Conservation (phyloP, 2,113 vertebrate genomes). For the Myiopsitta monachus region DNA sequence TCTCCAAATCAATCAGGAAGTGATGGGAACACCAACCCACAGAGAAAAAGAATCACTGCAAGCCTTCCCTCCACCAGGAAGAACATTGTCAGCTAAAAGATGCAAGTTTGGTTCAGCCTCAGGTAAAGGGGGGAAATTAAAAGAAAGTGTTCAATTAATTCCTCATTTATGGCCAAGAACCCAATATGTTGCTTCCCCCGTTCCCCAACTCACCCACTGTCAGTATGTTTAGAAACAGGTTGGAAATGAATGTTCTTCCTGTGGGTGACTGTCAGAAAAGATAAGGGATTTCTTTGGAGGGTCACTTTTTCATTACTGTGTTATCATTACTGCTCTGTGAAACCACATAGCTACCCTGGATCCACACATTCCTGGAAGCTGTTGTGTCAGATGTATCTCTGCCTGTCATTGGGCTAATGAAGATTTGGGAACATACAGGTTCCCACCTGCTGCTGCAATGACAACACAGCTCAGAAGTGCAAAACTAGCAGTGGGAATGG, state of each 20-base stretch:
- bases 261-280: neutral
- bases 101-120: neutral
- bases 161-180: neutral
- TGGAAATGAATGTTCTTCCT: constrained; percentile 29
- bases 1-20: neutral
- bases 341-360: neutral
- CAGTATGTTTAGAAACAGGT: constrained; percentile 27
- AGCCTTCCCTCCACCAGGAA: neutral
- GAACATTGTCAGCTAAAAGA: neutral
- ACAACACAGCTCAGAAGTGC: neutral
- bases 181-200: neutral
- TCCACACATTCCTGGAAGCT: accelerated
- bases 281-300: neutral
- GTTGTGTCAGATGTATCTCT: neutral
- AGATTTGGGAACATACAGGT: neutral
- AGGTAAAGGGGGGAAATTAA: neutral
- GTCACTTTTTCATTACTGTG: neutral
- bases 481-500: neutral
- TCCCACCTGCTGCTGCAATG: accelerated
- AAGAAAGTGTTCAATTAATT: constrained; percentile 54
- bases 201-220: neutral
- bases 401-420: accelerated
- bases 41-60: neutral
- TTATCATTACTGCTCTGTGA: neutral
- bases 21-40: neutral